A percentile compares a stretch with the other conserved stretches of the same genome.
These are phyloP conservation scores for Gavia stellata DNA, from an alignment of 2,113 vertebrate genomes.

Conservation along the genomic window DNA sequence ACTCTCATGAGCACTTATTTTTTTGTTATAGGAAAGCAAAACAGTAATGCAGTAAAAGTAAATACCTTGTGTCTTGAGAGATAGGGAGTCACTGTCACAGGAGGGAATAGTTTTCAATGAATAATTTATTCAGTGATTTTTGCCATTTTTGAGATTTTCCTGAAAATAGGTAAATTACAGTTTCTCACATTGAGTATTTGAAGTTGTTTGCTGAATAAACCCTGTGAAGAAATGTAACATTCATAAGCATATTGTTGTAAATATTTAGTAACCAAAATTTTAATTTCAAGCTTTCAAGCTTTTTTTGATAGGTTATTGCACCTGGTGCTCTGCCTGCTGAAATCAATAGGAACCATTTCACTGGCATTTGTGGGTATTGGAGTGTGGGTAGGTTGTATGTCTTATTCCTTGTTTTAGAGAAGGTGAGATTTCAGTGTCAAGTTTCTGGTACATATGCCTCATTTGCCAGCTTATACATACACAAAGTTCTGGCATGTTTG, in stretches of 20 bases:
- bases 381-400: neutral
- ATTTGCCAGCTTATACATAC: neutral
- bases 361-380: neutral
- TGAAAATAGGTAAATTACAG: neutral
- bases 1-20: neutral
- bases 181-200: neutral
- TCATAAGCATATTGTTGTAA: neutral
- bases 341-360: neutral
- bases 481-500: neutral
- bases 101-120: neutral
- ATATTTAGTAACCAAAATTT: neutral
- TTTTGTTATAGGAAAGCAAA: neutral
- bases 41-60: neutral
- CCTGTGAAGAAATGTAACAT: neutral
- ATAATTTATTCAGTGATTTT: neutral
- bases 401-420: neutral
- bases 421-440: neutral
- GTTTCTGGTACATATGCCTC: neutral
- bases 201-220: neutral
- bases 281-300: neutral
- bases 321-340: neutral
- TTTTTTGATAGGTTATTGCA: neutral
- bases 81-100: neutral
- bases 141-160: neutral
- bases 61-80: neutral